phyloP scores from a whole-genome alignment of 2,113 vertebrate genomes.

The Hemiscyllium ocellatum region DNA sequence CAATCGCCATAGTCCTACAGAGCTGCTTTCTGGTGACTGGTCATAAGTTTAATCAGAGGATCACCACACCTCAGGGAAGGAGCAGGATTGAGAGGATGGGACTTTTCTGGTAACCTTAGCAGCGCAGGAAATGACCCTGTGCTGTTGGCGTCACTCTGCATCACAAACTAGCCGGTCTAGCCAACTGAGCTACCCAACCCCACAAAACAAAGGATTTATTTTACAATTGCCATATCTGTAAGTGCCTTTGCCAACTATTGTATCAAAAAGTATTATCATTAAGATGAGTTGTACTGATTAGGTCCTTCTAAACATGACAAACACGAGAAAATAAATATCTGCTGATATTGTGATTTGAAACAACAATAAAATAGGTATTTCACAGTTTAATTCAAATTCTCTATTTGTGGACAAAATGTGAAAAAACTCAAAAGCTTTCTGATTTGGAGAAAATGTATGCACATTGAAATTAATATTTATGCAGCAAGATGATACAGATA shows the following conservation, averaged over 20 bases:
- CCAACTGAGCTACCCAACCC: no score
- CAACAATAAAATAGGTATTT: not conserved
- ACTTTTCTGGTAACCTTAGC: no score
- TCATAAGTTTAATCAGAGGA: no score
- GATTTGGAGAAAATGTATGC: not conserved
- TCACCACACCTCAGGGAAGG: no score
- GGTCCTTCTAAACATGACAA: not conserved
- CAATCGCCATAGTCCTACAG: no score
- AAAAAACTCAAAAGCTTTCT: not conserved
- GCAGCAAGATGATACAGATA: not conserved
- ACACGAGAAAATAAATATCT: not conserved
- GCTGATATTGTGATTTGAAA: not conserved
- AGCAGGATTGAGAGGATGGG: no score
- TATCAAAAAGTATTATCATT: not conserved
- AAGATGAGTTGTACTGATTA: not conserved
- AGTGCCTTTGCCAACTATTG: not conserved
- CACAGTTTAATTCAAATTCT: not conserved
- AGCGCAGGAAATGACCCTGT: no score
- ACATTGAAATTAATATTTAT: not conserved
- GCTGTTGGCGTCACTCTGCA: no score
- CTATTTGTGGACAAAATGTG: not conserved
- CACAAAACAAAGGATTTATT: not conserved
- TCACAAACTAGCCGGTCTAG: no score
- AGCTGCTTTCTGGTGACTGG: no score
- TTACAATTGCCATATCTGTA: not conserved